phyloP scores from a whole-genome alignment of 2,797 vertebrate genomes.

The Eleutherodactylus coqui region DNA sequence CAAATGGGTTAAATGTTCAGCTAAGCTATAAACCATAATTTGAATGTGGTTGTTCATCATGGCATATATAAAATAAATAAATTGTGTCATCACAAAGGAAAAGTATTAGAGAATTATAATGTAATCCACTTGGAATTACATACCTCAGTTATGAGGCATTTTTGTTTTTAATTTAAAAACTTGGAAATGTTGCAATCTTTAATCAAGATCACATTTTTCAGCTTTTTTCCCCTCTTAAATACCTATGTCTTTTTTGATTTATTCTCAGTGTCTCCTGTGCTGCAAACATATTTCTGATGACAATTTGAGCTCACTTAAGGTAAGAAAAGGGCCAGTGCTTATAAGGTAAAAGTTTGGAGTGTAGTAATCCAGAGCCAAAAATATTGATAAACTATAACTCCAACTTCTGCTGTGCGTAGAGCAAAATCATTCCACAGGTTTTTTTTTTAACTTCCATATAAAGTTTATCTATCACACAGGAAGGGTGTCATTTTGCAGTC shows the following conservation, averaged over 20 bases:
- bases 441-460: not conserved
- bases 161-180: not conserved
- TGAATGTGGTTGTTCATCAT: not conserved
- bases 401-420: not conserved
- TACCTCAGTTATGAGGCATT: not conserved
- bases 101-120: not conserved
- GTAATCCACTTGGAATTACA: accelerated
- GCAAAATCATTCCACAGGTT: too few relatives aligned
- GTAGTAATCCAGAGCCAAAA: not conserved
- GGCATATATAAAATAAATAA: not conserved
- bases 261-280: not conserved
- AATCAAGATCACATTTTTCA: not conserved
- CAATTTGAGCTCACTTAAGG: not conserved
- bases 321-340: constrained; percentile 21
- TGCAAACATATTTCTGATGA: accelerated
- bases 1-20: not conserved
- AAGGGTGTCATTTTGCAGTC: not conserved
- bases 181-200: constrained; percentile 52
- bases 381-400: not conserved
- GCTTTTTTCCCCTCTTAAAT: not conserved
- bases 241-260: not conserved
- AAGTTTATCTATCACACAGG: not conserved
- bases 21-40: not conserved
- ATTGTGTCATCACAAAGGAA: not conserved
- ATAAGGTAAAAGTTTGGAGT: not conserved